A percentile compares a stretch with the other conserved stretches of the same genome.
Evolutionary conservation across 2,888 invertebrate species (phyloP).

Genomic region (Prenolepis imparis): DNA sequence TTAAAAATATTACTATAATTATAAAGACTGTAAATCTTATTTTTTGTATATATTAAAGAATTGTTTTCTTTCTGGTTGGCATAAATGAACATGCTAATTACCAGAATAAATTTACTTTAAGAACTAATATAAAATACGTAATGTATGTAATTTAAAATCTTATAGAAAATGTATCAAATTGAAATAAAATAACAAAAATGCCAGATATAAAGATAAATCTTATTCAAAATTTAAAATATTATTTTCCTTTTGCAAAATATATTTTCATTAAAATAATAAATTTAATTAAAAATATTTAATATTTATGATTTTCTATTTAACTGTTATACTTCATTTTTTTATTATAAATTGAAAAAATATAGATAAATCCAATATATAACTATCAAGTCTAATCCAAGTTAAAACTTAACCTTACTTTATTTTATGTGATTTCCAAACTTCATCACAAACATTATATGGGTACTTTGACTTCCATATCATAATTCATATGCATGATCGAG

Average conservation of each 20-base stretch:
- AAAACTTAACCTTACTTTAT: background rate
- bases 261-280: background rate
- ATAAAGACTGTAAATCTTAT: slow-evolving; percentile 26
- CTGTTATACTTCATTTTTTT: background rate
- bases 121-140: background rate
- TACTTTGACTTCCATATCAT: background rate
- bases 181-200: slow-evolving; percentile 32
- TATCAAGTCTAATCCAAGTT: background rate
- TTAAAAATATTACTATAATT: slow-evolving; percentile 22
- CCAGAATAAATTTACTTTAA: slow-evolving; percentile 32
- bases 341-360: background rate
- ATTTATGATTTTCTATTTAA: background rate
- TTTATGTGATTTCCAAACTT: background rate
- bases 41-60: slow-evolving; percentile 37
- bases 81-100: slow-evolving; percentile 13
- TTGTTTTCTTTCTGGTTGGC: background rate
- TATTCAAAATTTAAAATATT: background rate
- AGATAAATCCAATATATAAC: background rate
- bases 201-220: background rate
- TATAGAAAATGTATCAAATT: slow-evolving; percentile 11
- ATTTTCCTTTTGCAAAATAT: background rate
- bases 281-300: background rate
- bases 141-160: slow-evolving; percentile 33
- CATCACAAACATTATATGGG: no score
- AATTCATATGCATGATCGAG: background rate